phyloP scores from a whole-genome alignment of 2,888 invertebrate species.

The Prenolepis imparis region DNA sequence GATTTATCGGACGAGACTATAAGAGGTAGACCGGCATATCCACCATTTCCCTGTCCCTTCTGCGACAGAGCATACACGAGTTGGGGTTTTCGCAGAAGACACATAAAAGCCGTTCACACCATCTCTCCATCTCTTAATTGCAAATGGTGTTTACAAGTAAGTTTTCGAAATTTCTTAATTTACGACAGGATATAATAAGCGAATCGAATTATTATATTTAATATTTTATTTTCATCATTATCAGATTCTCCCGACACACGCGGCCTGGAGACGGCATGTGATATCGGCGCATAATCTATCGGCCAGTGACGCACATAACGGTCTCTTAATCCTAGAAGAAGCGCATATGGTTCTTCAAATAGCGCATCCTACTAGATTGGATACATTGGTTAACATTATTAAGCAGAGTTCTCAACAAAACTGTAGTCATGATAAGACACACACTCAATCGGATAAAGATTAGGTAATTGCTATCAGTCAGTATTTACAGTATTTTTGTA shows the following conservation, averaged over 20 bases:
- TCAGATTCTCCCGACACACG: constrained; percentile 87
- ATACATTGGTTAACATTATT: constrained; percentile 80
- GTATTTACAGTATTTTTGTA: neutral
- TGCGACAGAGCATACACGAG: constrained; percentile 89
- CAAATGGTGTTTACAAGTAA: constrained; percentile 87
- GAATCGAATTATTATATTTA: neutral
- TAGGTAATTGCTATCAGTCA: constrained; percentile 22
- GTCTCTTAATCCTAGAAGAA: constrained; percentile 89
- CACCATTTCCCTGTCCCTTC: constrained; percentile 89
- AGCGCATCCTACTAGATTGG: constrained; percentile 78
- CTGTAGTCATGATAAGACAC: constrained; percentile 55
- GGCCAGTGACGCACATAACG: constrained; percentile 88
- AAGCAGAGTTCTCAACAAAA: constrained; percentile 78
- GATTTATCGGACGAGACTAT: constrained; percentile 64
- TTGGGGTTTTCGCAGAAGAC: constrained; percentile 89
- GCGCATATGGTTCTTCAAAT: constrained; percentile 88
- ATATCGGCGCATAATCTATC: constrained; percentile 88
- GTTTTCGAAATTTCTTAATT: constrained; percentile 18
- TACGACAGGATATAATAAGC: neutral
- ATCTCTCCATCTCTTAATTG: constrained; percentile 87
- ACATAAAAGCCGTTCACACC: constrained; percentile 89
- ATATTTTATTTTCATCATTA: constrained; percentile 26
- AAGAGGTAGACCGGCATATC: constrained; percentile 75
- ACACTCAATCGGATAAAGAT: constrained; percentile 65
- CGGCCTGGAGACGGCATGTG: constrained; percentile 89